Base-by-base conservation (phyloP, 2,113 vertebrate genomes). In the Prolemur simus region DNA sequence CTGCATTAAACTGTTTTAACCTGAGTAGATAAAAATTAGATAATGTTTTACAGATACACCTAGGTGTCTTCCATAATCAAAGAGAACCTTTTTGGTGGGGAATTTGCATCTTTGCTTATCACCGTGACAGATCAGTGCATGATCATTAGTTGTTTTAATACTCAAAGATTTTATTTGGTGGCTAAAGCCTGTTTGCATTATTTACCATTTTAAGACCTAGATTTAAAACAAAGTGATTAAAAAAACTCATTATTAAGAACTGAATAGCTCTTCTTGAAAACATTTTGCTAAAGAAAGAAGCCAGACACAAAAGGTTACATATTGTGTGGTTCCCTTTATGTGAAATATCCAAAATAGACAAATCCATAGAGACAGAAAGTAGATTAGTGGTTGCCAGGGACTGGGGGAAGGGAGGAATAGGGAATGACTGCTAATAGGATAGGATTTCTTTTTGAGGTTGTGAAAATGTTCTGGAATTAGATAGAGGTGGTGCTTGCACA, bases 61-160 rank as follows among this genome's bases (percentile, higher is more conserved):
- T 77, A 47, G 49, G 6, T 77, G 32, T 68, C 25, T 91, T 89
- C 39, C 17, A 17, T 93, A 77, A 58, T 29, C 9, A 21, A 77
- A 96, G 63, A 63, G 64, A 77, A 27, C 23, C 54, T 58, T 97
- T 84, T 94, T 69, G 20, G 54, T 56, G 27, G 37, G 12, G n/a
- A 69, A 3, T 76, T 71, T 80, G 11, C 39, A 11, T 73, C 52
- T 32, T 95, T 45, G 34, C 77, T 96, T 91, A 78, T 37, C n/a
- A 60, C 0, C 74, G 39, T 89, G 63, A 78, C 42, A 76, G 1
- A 83, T 85, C 23, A 76, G 63, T 74, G 6, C 7, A 25, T 85
- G 73, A 93, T 85, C 21, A n/a, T 91, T 82, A 39, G 86, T 91
- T 63, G 56, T 69, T 96, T 76, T 84, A 83, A 80, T 91, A 87